These are phyloP conservation scores for Drosophila seguyi DNA, from an alignment of 1,140 invertebrate genomes.

Conservation along the genomic window DNA sequence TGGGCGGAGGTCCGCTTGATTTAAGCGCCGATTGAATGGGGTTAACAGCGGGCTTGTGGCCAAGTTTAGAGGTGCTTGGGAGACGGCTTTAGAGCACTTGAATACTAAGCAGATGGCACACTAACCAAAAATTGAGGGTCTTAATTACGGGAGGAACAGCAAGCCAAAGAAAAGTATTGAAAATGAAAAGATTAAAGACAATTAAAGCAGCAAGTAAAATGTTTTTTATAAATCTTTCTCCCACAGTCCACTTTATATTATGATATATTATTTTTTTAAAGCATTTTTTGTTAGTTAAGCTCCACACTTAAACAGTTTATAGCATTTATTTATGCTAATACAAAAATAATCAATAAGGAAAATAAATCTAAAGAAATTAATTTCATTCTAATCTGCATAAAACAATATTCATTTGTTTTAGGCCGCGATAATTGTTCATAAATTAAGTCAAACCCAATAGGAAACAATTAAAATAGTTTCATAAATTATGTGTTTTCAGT, in stretches of 20 bases:
- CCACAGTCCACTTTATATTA: too few species aligned
- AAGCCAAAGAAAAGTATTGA: background rate
- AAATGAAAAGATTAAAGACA: background rate
- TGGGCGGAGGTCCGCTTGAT: conserved; percentile 28
- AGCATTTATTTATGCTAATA: background rate
- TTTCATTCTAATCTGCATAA: background rate
- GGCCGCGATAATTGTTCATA: background rate
- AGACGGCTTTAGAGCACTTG: background rate
- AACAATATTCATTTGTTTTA: background rate
- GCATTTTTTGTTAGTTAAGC: background rate
- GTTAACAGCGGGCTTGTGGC: conserved; percentile 23
- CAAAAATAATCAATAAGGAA: background rate
- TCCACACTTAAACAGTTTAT: background rate
- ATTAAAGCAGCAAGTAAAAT: background rate
- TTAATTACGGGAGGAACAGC: background rate
- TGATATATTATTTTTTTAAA: too few species aligned
- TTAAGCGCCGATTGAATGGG: conserved; percentile 35
- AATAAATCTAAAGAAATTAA: background rate
- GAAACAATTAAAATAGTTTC: background rate
- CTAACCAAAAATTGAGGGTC: background rate
- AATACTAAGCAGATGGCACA: background rate
- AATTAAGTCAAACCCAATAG: background rate
- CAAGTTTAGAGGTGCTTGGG: conserved; percentile 10
- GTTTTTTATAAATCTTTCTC: too few species aligned
- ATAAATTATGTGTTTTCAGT: background rate